Percentiles rank a stretch among this genome's conserved stretches.
Evolutionary conservation across 1,140 invertebrate genomes (phyloP).

Genomic region (Battus philenor): DNA sequence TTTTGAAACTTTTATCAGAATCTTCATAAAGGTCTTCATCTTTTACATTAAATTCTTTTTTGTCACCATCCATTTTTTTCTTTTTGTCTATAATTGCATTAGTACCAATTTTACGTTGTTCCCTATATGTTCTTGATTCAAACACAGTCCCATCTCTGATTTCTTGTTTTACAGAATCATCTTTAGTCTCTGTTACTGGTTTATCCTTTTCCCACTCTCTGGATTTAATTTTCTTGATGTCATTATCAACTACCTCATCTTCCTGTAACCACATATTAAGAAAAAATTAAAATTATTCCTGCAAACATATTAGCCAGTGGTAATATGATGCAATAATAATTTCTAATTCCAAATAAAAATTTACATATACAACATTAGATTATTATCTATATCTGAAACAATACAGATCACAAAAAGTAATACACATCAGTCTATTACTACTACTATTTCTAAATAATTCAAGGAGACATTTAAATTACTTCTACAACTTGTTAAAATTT

Average conservation of each 20-base stretch:
- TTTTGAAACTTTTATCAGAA: constrained; percentile 45
- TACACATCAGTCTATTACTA: too few species aligned
- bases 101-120: constrained; percentile 47
- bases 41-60: constrained; percentile 38
- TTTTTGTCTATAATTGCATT: constrained; percentile 47
- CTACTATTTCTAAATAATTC: too few species aligned
- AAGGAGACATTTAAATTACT: too few species aligned
- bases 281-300: too few species aligned
- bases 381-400: too few species aligned
- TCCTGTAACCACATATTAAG: constrained; percentile 42
- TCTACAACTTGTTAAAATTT: too few species aligned
- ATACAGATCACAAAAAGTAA: too few species aligned
- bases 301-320: too few species aligned
- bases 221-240: constrained; percentile 71
- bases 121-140: constrained; percentile 62
- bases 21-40: constrained; percentile 50
- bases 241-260: constrained; percentile 59
- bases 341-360: too few species aligned
- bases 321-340: too few species aligned
- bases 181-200: constrained; percentile 49
- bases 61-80: constrained; percentile 58
- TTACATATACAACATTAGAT: too few species aligned
- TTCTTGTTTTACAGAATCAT: constrained; percentile 63
- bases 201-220: constrained; percentile 71
- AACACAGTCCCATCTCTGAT: constrained; percentile 49